phyloP scores from a whole-genome alignment of 2,797 vertebrate species.

The Gadopsis bispinosus region DNA sequence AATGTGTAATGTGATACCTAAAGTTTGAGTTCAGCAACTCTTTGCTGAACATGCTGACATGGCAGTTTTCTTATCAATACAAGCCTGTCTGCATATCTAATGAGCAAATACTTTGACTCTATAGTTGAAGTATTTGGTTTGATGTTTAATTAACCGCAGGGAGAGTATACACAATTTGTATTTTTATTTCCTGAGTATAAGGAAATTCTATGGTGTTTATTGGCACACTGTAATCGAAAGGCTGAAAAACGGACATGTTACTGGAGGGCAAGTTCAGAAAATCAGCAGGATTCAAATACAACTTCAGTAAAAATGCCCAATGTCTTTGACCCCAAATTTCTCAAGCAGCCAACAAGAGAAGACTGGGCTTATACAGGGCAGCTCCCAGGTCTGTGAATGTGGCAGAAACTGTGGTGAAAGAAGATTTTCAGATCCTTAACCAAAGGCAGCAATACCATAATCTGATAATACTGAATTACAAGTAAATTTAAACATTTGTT shows the following conservation, averaged over 20 bases:
- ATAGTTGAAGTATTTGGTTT: slow-evolving; percentile 33
- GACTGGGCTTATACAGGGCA: background rate
- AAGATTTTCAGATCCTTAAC: background rate
- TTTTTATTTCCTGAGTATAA: slow-evolving; percentile 15
- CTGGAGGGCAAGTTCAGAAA: slow-evolving; percentile 12
- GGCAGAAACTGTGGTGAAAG: background rate
- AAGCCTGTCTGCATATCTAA: slow-evolving; percentile 45
- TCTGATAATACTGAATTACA: background rate
- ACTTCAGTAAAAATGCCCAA: background rate
- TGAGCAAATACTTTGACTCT: slow-evolving; percentile 31
- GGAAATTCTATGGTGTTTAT: background rate
- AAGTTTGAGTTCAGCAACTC: slow-evolving; percentile 41
- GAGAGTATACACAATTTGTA: background rate
- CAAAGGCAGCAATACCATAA: slow-evolving; percentile 12
- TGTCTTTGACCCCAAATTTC: slow-evolving; percentile 2
- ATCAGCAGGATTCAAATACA: background rate
- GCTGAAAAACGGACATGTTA: slow-evolving; percentile 11
- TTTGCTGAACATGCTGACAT: slow-evolving; percentile 39
- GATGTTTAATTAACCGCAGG: slow-evolving; percentile 50
- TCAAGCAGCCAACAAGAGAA: slow-evolving; percentile 11
- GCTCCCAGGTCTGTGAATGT: background rate
- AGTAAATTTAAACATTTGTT: background rate
- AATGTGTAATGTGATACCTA: slow-evolving; percentile 34
- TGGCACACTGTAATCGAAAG: slow-evolving; percentile 10
- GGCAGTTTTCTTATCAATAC: slow-evolving; percentile 52